Evolutionary conservation across 2,113 vertebrate genomes (phyloP).

Genomic region (Myrmophylax atrothorax): DNA sequence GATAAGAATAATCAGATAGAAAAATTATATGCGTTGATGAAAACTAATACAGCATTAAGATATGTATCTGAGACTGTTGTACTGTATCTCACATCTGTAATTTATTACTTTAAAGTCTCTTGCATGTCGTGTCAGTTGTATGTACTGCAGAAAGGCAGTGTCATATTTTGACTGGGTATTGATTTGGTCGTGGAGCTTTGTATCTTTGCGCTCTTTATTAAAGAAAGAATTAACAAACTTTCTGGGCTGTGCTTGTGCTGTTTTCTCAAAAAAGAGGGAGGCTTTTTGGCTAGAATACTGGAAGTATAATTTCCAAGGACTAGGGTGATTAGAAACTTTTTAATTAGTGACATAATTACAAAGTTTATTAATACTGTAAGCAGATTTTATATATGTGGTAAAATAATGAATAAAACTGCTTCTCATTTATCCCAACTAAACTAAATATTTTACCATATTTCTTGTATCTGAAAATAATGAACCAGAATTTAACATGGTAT

Average conservation of each 20-base stretch:
- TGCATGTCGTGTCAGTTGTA: slow-evolving; percentile 7
- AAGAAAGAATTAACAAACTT: slow-evolving; percentile 36
- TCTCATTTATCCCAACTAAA: not conserved
- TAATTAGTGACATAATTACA: not conserved
- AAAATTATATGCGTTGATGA: not conserved
- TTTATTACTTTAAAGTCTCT: not conserved
- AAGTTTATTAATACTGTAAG: not conserved
- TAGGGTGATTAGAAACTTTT: not conserved
- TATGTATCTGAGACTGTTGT: not conserved
- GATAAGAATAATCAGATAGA: not conserved
- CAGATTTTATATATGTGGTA: not conserved
- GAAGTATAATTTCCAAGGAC: not conserved
- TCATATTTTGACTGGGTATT: slow-evolving; percentile 8
- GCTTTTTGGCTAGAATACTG: not conserved
- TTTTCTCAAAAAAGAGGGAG: not conserved
- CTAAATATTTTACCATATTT: not conserved
- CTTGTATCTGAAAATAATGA: not conserved
- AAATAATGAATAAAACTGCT: not conserved
- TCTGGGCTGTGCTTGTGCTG: not conserved
- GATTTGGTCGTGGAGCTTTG: slow-evolving; percentile 44
- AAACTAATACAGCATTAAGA: not conserved
- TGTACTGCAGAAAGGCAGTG: slow-evolving; percentile 25
- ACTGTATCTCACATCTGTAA: slow-evolving; percentile 18
- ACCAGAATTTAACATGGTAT: not conserved
- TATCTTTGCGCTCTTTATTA: slow-evolving; percentile 60